A percentile compares a stretch with the other conserved stretches of the same genome.
phyloP scores from a whole-genome alignment of 2,888 invertebrate genomes.

The Teleogryllus oceanicus region DNA sequence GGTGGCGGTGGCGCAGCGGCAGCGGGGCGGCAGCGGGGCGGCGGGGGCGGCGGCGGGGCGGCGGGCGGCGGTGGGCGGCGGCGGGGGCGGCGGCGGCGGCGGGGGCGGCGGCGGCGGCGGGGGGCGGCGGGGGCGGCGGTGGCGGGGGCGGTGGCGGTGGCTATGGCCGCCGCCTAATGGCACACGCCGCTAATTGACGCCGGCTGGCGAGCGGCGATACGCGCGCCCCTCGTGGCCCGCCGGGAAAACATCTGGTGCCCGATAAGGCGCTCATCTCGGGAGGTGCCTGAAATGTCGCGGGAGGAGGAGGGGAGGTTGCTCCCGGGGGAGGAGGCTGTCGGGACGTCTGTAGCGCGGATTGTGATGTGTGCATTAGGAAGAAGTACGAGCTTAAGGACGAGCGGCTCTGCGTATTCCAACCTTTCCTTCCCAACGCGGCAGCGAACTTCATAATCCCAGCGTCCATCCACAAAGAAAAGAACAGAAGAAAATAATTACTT shows the following conservation, averaged over 20 bases:
- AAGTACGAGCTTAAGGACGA: no score
- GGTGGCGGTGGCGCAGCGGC: neutral
- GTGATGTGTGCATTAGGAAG: no score
- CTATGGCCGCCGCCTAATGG: neutral
- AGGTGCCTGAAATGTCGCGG: neutral
- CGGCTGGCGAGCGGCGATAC: constrained; percentile 7
- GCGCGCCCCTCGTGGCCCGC: neutral
- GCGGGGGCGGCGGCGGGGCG: neutral
- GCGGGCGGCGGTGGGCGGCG: neutral
- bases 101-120: neutral
- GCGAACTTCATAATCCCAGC: no score
- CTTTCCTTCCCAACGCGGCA: no score
- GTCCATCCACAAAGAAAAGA: no score
- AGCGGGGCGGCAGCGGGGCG: no score
- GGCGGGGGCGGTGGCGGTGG: neutral
- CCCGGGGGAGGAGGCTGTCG: neutral
- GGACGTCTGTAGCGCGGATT: neutral
- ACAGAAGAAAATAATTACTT: no score
- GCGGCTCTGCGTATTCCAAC: no score
- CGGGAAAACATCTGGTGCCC: neutral
- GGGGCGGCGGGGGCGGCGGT: neutral
- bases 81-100: neutral
- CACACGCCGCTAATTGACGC: neutral
- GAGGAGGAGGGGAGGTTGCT: neutral
- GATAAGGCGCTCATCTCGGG: neutral